Conservation (phyloP, 2,888 invertebrate genomes). For the Trachelus iudaicus region DNA sequence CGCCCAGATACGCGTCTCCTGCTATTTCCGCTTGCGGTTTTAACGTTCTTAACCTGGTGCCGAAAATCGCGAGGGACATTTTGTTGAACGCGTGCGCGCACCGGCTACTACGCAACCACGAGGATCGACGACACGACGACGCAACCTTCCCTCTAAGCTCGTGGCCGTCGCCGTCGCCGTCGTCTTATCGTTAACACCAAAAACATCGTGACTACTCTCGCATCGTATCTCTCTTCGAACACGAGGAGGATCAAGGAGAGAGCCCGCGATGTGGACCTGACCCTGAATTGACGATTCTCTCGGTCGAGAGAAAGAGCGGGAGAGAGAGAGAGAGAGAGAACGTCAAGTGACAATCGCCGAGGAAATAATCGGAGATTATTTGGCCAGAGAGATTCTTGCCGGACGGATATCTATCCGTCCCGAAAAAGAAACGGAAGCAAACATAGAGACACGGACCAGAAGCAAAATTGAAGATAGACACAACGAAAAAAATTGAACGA, state of each 20-base stretch:
- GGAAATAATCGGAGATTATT: too few species aligned
- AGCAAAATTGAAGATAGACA: too few species aligned
- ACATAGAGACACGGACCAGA: too few species aligned
- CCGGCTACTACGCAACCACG: neutral
- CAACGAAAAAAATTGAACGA: neutral
- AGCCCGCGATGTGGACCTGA: constrained; percentile 27
- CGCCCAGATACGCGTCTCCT: constrained; percentile 3
- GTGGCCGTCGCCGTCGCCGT: too few species aligned
- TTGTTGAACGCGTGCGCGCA: neutral
- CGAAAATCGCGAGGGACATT: neutral
- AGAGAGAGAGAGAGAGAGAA: constrained; percentile 12
- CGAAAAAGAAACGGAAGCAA: too few species aligned
- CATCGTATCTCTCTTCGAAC: too few species aligned
- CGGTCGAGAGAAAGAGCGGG: constrained; percentile 3
- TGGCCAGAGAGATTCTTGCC: too few species aligned
- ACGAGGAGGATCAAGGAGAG: neutral
- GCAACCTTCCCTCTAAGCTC: neutral
- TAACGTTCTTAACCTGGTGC: neutral
- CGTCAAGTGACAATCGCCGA: too few species aligned
- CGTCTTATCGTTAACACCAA: too few species aligned
- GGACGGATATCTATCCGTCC: too few species aligned
- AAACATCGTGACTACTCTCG: too few species aligned
- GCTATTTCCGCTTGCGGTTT: too few species aligned
- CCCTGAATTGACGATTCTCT: constrained; percentile 7
- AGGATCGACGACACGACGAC: neutral